These are phyloP conservation scores for Lipophrys pholis DNA, from an alignment of 2,113 vertebrate genomes.

Conservation along the genomic window DNA sequence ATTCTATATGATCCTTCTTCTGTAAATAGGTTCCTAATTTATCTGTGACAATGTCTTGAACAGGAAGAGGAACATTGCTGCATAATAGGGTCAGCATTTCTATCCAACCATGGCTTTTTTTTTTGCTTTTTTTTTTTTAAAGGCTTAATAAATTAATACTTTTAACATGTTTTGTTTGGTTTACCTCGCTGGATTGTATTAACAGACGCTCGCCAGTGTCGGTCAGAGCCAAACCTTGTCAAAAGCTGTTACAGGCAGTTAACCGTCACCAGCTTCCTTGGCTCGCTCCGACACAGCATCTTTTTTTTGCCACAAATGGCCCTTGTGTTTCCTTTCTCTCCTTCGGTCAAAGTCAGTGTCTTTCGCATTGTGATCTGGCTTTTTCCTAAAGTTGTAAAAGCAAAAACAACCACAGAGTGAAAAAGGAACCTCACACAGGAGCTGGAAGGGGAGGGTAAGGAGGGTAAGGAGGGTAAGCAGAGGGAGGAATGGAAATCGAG, in stretches of 20 bases:
- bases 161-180: background rate
- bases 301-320: no score
- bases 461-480: slow-evolving; percentile 7
- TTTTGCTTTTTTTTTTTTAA: no score
- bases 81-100: no score
- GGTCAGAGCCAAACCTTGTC: background rate
- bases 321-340: slow-evolving; percentile 3
- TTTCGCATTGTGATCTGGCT: slow-evolving; percentile 29
- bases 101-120: no score
- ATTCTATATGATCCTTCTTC: no score
- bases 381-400: slow-evolving; percentile 49
- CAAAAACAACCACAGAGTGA: slow-evolving; percentile 6
- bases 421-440: slow-evolving; percentile 8
- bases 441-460: slow-evolving; percentile 6
- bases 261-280: background rate
- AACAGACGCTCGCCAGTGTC: background rate
- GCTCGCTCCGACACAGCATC: background rate
- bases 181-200: background rate
- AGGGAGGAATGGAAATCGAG: slow-evolving; percentile 44
- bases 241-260: background rate
- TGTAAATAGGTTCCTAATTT: no score
- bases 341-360: slow-evolving; percentile 6
- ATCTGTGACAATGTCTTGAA: no score
- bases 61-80: no score
- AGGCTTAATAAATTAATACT: no score